These are phyloP conservation scores for Thecophora atra DNA, from an alignment of 2,888 invertebrate genomes.

Conservation along the genomic window DNA sequence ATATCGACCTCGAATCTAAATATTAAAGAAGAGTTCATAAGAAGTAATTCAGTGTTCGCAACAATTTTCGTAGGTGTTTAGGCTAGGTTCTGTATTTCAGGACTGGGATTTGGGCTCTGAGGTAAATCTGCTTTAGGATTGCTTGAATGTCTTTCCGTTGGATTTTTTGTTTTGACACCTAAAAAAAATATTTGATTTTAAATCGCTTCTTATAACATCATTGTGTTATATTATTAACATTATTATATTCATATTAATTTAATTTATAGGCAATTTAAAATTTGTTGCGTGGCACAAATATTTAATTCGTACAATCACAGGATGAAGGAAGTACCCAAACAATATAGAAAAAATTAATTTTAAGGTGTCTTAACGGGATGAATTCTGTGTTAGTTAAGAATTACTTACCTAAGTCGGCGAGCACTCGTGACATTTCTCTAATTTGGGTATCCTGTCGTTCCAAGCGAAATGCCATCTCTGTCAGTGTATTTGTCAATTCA, in stretches of 20 bases:
- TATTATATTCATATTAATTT: too few relatives aligned
- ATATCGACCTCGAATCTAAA: slow-evolving; percentile 61
- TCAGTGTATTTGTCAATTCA: slow-evolving; percentile 73
- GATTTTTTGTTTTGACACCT: slow-evolving; percentile 21
- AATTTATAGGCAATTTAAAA: too few relatives aligned
- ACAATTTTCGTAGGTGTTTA: slow-evolving; percentile 1
- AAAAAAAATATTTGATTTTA: too few relatives aligned
- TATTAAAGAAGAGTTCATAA: slow-evolving; percentile 12
- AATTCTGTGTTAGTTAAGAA: too few relatives aligned
- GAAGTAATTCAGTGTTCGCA: neutral
- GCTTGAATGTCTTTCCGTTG: neutral
- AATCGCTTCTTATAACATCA: too few relatives aligned
- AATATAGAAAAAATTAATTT: too few relatives aligned
- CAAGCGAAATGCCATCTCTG: slow-evolving; percentile 77
- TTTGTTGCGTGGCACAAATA: neutral
- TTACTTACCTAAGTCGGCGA: slow-evolving; percentile 70
- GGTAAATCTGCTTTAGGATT: slow-evolving; percentile 4
- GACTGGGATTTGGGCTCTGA: neutral
- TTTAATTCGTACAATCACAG: neutral
- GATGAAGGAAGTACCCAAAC: too few relatives aligned
- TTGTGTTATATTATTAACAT: too few relatives aligned
- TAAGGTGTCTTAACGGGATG: too few relatives aligned
- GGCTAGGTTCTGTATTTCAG: neutral
- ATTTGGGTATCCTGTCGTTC: slow-evolving; percentile 83
- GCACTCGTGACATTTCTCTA: slow-evolving; percentile 75